A percentile compares a stretch with the other conserved stretches of the same genome.
phyloP scores from a whole-genome alignment of 2,797 vertebrate species.

The Onychomys arenicola region DNA sequence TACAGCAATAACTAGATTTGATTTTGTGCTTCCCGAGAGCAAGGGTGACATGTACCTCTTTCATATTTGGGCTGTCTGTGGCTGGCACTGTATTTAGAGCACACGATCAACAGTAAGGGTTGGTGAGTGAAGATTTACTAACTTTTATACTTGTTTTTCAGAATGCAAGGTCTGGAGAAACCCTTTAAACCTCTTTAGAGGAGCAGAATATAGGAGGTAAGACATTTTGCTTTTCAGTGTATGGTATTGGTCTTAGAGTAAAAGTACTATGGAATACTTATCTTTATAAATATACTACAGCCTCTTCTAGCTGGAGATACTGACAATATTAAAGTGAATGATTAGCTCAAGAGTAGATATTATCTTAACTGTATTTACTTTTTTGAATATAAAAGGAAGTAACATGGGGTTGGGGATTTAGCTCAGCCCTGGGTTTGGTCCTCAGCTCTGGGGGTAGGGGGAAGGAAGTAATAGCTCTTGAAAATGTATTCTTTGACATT shows the following conservation, averaged over 20 bases:
- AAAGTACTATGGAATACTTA: constrained; percentile 26
- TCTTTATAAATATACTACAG: constrained; percentile 46
- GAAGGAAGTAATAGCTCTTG: not conserved
- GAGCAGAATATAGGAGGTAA: constrained; percentile 99
- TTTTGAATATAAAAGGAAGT: not conserved
- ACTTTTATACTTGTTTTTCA: constrained; percentile 82
- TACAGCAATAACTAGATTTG: constrained; percentile 44
- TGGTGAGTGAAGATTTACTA: constrained; percentile 43
- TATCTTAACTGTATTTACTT: constrained; percentile 47
- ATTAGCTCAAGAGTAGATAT: constrained; percentile 28
- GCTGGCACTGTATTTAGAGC: not conserved
- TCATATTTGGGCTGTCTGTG: constrained; percentile 5
- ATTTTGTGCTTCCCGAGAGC: not conserved
- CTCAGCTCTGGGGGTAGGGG: too few species aligned
- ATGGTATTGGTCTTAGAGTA: constrained; percentile 28
- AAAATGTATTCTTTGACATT: not conserved
- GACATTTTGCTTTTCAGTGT: constrained; percentile 73
- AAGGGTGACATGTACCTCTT: not conserved
- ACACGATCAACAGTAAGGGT: not conserved
- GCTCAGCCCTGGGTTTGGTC: too few species aligned
- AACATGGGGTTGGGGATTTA: not conserved
- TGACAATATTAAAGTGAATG: not conserved
- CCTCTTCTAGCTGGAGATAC: constrained; percentile 34
- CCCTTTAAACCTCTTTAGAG: constrained; percentile 98
- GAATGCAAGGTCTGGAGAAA: constrained; percentile 99